Evolutionary conservation across 2,888 invertebrate species (phyloP).

Genomic region (Drosophila monieri): DNA sequence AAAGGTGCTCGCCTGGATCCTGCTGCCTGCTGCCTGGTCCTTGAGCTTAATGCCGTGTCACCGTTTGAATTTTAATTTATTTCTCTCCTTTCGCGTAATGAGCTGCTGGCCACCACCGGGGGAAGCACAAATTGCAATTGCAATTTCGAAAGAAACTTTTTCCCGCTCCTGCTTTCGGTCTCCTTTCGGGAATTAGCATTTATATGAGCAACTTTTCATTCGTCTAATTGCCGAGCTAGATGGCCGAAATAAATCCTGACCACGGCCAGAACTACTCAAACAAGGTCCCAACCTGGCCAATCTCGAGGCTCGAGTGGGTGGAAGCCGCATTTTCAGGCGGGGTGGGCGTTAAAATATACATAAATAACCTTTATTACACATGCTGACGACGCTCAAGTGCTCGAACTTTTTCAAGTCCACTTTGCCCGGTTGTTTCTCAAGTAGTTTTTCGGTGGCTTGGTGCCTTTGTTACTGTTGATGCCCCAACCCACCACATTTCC

Average conservation of each 20-base stretch:
- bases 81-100: conserved; percentile 35
- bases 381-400: conserved; percentile 72
- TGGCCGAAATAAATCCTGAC: conserved; percentile 69
- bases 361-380: conserved; percentile 79
- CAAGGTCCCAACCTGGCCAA: conserved; percentile 55
- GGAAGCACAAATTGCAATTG: conserved; percentile 55
- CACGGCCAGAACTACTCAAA: conserved; percentile 38
- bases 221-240: conserved; percentile 68
- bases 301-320: conserved; percentile 26
- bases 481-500: not conserved
- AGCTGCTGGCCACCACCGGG: conserved; percentile 33
- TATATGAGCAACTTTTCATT: conserved; percentile 70
- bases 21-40: conserved; percentile 1
- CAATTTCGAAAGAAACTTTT: conserved; percentile 20
- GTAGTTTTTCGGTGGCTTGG: conserved; percentile 59
- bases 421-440: conserved; percentile 72
- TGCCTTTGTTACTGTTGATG: conserved; percentile 23
- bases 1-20: conserved; percentile 28
- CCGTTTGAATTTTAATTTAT: conserved; percentile 72
- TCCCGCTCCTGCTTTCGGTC: conserved; percentile 13
- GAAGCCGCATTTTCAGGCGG: conserved; percentile 4
- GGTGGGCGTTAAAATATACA: conserved; percentile 70
- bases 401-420: conserved; percentile 76
- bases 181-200: conserved; percentile 59
- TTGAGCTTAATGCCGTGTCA: conserved; percentile 63